Evolutionary conservation across 2,888 invertebrate species (phyloP).

Genomic region (Tachina grossa): DNA sequence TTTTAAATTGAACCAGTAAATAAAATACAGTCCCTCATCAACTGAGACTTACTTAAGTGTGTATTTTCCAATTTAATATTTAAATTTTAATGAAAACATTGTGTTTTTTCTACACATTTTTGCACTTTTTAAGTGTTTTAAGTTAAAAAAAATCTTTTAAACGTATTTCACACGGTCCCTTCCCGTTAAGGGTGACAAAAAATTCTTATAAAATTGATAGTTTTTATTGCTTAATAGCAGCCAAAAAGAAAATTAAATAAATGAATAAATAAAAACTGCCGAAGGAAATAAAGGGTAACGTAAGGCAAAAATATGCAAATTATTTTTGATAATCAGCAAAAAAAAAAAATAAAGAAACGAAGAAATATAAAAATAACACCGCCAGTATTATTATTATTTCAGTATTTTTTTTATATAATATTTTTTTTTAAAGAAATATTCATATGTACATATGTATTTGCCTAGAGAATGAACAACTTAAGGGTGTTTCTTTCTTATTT

Average conservation of each 20-base stretch:
- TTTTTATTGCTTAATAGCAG: conserved; percentile 60
- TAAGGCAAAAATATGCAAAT: conserved; percentile 63
- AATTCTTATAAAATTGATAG: conserved; percentile 50
- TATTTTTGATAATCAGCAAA: conserved; percentile 34
- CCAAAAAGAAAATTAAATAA: conserved; percentile 42
- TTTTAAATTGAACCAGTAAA: conserved; percentile 60
- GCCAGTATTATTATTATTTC: not conserved
- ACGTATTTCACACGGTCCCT: conserved; percentile 72
- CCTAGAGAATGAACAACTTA: conserved; percentile 16
- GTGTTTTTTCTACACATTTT: conserved; percentile 23
- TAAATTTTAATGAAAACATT: conserved; percentile 33
- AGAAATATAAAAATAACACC: conserved; percentile 16
- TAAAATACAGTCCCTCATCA: conserved; percentile 19
- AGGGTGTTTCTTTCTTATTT: conserved; percentile 56
- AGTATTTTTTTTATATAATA: not conserved
- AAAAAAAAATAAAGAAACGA: not conserved
- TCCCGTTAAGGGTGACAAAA: conserved; percentile 57
- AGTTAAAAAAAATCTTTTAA: conserved; percentile 59
- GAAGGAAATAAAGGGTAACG: conserved; percentile 71
- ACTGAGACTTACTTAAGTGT: conserved; percentile 66
- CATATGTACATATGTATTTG: not conserved
- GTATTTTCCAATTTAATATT: conserved; percentile 60
- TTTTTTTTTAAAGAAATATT: conserved; percentile 7
- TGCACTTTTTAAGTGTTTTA: conserved; percentile 63
- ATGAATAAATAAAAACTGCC: conserved; percentile 57